Evolutionary conservation across 1,140 invertebrate genomes (phyloP).

Genomic region (Microplitis demolitor): DNA sequence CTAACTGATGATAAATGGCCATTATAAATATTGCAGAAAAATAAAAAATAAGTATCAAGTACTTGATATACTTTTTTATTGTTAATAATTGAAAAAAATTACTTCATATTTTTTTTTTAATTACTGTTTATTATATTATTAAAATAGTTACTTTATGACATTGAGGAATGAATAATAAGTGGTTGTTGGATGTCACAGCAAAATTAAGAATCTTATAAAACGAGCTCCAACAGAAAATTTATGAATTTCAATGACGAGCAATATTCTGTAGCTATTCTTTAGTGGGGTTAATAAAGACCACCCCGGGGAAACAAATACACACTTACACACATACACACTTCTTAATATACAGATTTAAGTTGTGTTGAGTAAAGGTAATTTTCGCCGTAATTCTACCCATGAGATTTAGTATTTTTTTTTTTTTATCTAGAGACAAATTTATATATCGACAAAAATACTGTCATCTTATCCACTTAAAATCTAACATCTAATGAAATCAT

Average conservation of each 20-base stretch:
- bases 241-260: conserved; percentile 6
- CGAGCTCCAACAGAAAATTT: not conserved
- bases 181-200: not conserved
- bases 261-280: conserved; percentile 1
- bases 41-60: not conserved
- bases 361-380: not conserved
- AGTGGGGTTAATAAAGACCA: conserved; percentile 4
- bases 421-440: not conserved
- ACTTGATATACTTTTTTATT: not conserved
- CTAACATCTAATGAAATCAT: not conserved
- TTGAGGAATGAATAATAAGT: not conserved
- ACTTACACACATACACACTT: not conserved
- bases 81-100: not conserved
- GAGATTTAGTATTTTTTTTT: not conserved
- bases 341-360: not conserved
- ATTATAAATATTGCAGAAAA: no score
- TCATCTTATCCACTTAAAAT: no score
- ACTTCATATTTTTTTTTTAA: not conserved
- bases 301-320: not conserved
- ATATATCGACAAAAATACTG: not conserved
- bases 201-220: conserved; percentile 5
- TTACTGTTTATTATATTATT: not conserved
- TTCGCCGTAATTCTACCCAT: not conserved
- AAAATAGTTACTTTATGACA: not conserved
- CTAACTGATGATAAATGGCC: no score